Percentiles rank a stretch among this genome's conserved stretches.
Evolutionary conservation across 2,888 invertebrate genomes (phyloP).

Genomic region (Scrobipalpa atriplicella): DNA sequence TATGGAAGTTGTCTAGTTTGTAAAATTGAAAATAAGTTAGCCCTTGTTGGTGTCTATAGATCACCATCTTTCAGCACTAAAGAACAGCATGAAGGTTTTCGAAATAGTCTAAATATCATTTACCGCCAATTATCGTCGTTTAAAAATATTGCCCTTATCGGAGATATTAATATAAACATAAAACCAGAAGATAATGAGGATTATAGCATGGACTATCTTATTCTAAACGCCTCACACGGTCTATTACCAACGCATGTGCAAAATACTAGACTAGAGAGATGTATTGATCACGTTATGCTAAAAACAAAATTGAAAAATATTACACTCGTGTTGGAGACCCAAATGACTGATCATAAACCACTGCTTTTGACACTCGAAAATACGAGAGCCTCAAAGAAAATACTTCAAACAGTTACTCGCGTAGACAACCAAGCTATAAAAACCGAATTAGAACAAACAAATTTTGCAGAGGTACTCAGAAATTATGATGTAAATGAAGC

Average conservation of each 20-base stretch:
- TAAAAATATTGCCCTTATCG: not conserved
- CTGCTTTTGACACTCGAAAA: no score
- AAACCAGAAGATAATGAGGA: no score
- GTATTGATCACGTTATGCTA: not conserved
- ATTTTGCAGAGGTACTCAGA: no score
- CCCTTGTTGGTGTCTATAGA: not conserved
- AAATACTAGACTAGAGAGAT: not conserved
- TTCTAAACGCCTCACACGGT: not conserved
- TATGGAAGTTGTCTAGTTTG: not conserved
- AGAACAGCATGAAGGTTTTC: not conserved
- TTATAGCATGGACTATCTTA: not conserved
- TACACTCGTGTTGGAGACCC: no score
- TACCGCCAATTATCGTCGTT: not conserved
- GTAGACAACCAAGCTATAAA: no score
- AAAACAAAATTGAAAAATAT: no score
- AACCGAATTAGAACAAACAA: no score
- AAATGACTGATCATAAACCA: no score
- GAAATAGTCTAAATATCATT: not conserved
- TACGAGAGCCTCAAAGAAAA: no score
- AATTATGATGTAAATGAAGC: no score
- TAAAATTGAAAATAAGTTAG: slow-evolving; percentile 7
- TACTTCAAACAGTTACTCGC: no score
- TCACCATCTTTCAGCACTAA: not conserved
- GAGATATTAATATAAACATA: slow-evolving; percentile 4
- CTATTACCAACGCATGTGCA: not conserved